Evolutionary conservation across 2,888 invertebrate species (phyloP), one percentile per base, ranked within the genome.

Genomic region (Diaphora mendica): DNA sequence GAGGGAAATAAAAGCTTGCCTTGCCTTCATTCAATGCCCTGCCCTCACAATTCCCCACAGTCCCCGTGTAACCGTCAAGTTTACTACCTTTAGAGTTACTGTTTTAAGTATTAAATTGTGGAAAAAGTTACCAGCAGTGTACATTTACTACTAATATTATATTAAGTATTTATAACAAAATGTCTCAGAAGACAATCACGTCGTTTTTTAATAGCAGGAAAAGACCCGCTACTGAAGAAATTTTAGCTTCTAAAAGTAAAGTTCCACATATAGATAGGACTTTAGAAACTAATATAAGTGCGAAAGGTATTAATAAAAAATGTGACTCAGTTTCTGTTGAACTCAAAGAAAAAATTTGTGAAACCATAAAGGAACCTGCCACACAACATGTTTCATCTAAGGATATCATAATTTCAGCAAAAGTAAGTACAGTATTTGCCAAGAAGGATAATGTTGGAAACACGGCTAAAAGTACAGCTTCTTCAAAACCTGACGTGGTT

Each of bases 131-230:
- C 0, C 17, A 30, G 7, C 5, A 62, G 62, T 62, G 62, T 15
- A 30, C 30, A 30, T 62, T 8, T 55, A 55, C n/a, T 11, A n/a
- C 23, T n/a, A 55, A 15, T 30, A 7, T 30, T 13, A 30, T 11
- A 26, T 26, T 30, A 15, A 59, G 59, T 30, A 26, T 59, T 15
- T 5, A 30, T n/a, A 62, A 17, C 30, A 84, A 20, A 23, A 98
- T 98, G 98, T 97, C 98, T 80, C 98, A 98, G 92, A 97, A 97
- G 85, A 97, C 97, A 70, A 96, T 98, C 75, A 97, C 97, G 78
- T 96, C 97, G 79, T 98, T 96, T 95, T 98, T 98, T 91, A 97
- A 96, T 90, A 97, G 97, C 86, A 96, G 98, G 88, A 98, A 98
- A 94, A 96, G 98, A 85, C 96, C 97, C 75, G 97, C 97, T n/a